These are phyloP conservation scores for Alexandromys fortis DNA, from an alignment of 2,113 vertebrate genomes.

Conservation along the genomic window DNA sequence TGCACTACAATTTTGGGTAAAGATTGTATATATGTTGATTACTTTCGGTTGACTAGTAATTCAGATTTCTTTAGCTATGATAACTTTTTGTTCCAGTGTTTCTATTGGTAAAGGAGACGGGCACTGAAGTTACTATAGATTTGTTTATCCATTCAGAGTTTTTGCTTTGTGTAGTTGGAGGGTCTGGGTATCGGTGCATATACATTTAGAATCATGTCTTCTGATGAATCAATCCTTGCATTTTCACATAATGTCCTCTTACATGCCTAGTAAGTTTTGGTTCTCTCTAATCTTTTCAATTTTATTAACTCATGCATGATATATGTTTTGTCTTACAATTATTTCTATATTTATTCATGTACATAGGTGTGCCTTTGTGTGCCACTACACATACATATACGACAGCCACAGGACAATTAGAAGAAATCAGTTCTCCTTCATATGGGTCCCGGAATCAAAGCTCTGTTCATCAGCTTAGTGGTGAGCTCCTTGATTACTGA, in stretches of 20 bases:
- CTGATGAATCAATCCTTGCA: not conserved
- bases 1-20: not conserved
- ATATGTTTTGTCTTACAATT: not conserved
- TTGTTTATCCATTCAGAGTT: not conserved
- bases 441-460: too few species aligned
- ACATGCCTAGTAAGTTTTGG: not conserved
- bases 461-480: not conserved
- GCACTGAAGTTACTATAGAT: not conserved
- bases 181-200: not conserved
- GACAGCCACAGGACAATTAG: not conserved
- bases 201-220: not conserved
- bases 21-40: not conserved
- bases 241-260: not conserved
- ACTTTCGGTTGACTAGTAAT: not conserved
- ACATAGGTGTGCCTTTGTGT: too few species aligned
- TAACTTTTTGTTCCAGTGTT: not conserved
- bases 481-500: not conserved
- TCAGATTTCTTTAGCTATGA: not conserved
- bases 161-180: not conserved
- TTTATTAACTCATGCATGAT: not conserved
- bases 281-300: not conserved
- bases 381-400: too few species aligned
- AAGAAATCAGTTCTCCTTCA: not conserved
- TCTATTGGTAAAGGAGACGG: not conserved
- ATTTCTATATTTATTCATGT: not conserved